These are phyloP conservation scores for Zootoca vivipara DNA, from an alignment of 2,113 vertebrate species.

Conservation along the genomic window DNA sequence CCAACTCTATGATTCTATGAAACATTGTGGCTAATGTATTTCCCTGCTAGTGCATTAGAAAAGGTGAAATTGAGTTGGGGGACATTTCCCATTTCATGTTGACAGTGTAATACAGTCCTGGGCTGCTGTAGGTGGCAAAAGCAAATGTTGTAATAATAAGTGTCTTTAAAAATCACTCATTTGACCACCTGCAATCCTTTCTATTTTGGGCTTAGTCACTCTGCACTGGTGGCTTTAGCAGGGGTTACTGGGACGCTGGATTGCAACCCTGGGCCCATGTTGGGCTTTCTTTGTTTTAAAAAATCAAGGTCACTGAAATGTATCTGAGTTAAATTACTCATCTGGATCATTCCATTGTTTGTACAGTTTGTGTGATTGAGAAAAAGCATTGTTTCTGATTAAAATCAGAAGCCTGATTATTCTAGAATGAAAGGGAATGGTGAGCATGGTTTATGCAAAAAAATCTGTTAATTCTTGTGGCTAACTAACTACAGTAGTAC, in stretches of 20 bases:
- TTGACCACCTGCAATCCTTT: not conserved
- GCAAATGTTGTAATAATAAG: not conserved
- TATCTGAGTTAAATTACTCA: not conserved
- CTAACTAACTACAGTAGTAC: too few relatives aligned
- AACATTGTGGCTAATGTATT: not conserved
- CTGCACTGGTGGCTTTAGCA: not conserved
- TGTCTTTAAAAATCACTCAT: not conserved
- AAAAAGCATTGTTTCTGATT: not conserved
- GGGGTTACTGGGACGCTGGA: not conserved
- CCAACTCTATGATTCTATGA: too few relatives aligned
- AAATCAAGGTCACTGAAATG: too few relatives aligned
- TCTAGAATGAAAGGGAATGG: too few relatives aligned
- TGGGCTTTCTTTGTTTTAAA: not conserved
- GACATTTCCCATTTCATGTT: rapidly evolving
- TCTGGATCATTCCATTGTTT: not conserved
- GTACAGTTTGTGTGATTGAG: not conserved
- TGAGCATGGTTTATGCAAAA: not conserved
- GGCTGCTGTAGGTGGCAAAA: not conserved
- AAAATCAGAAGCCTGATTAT: not conserved
- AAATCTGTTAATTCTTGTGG: not conserved
- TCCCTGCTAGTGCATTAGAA: not conserved
- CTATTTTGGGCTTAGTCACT: not conserved
- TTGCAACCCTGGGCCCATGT: not conserved
- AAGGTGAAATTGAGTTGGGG: not conserved
- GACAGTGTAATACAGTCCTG: not conserved